A percentile compares a stretch with the other conserved stretches of the same genome.
phyloP scores from a whole-genome alignment of 2,113 vertebrate species.

The Hippocampus barbouri region DNA sequence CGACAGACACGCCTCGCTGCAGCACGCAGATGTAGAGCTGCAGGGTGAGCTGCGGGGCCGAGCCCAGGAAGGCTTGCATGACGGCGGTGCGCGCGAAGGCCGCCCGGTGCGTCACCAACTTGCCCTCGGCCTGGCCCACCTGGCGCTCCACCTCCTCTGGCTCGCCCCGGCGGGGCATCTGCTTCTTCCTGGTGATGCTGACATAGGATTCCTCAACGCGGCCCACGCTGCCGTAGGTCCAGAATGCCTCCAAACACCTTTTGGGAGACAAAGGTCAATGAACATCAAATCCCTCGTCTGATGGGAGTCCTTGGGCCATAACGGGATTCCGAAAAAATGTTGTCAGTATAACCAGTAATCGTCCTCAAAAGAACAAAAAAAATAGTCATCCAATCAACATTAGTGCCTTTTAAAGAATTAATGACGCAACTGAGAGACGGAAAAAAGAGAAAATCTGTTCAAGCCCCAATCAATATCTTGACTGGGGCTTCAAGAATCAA shows the following conservation, averaged over 20 bases:
- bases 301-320: no score
- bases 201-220: slow-evolving; percentile 92
- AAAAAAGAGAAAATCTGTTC: no score
- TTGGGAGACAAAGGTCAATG: slow-evolving; percentile 9
- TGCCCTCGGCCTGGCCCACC: slow-evolving; percentile 93
- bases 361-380: no score
- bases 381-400: no score
- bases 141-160: slow-evolving; percentile 90
- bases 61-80: slow-evolving; percentile 96
- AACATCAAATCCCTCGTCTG: background rate
- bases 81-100: slow-evolving; percentile 92
- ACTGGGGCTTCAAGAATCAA: no score
- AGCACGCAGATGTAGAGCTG: slow-evolving; percentile 92
- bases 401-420: no score
- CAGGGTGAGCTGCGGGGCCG: slow-evolving; percentile 92
- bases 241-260: slow-evolving; percentile 93
- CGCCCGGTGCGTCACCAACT: slow-evolving; percentile 87
- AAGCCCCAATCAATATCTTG: no score
- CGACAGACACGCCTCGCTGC: slow-evolving; percentile 77
- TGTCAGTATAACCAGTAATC: no score
- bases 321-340: no score
- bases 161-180: slow-evolving; percentile 83
- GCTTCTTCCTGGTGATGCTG: slow-evolving; percentile 94
- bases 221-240: slow-evolving; percentile 83
- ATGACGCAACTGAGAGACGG: no score